phyloP scores from a whole-genome alignment of 2,888 invertebrate species.

The Hemaris fuciformis region DNA sequence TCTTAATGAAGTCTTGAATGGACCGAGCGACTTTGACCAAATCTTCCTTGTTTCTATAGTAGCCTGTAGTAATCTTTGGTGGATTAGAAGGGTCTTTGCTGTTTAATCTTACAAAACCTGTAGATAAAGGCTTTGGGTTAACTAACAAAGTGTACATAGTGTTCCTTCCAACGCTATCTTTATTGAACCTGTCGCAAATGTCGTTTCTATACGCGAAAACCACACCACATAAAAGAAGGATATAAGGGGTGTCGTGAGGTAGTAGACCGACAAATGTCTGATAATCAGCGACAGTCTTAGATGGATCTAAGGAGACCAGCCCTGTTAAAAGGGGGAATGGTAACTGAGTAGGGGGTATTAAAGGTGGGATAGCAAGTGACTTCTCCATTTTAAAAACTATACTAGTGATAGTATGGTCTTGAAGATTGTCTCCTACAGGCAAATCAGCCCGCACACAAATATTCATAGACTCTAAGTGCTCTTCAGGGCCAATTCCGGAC shows the following conservation, averaged over 20 bases:
- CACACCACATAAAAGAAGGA: conserved; percentile 19
- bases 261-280: conserved; percentile 21
- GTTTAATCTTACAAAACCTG: conserved; percentile 31
- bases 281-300: conserved; percentile 21
- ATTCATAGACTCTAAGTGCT: conserved; percentile 19
- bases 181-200: conserved; percentile 56
- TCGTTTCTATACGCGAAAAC: conserved; percentile 20
- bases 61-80: conserved; percentile 27
- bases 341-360: conserved; percentile 18
- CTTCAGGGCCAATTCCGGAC: conserved; percentile 26
- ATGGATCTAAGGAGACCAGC: conserved; percentile 20
- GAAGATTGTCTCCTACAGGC: conserved; percentile 25
- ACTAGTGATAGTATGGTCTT: not conserved
- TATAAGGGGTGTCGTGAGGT: conserved; percentile 26
- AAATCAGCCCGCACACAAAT: conserved; percentile 21
- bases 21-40: conserved; percentile 12
- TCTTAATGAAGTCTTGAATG: conserved; percentile 23
- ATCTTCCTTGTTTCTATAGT: conserved; percentile 18
- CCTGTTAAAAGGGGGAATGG: conserved; percentile 28
- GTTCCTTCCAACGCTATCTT: conserved; percentile 21
- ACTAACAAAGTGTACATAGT: conserved; percentile 23
- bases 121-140: conserved; percentile 55
- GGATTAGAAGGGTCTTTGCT: conserved; percentile 27
- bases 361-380: conserved; percentile 5
- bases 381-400: conserved; percentile 16